These are phyloP conservation scores for Drosophila nasuta DNA, from an alignment of 1,140 invertebrate species.

Conservation along the genomic window DNA sequence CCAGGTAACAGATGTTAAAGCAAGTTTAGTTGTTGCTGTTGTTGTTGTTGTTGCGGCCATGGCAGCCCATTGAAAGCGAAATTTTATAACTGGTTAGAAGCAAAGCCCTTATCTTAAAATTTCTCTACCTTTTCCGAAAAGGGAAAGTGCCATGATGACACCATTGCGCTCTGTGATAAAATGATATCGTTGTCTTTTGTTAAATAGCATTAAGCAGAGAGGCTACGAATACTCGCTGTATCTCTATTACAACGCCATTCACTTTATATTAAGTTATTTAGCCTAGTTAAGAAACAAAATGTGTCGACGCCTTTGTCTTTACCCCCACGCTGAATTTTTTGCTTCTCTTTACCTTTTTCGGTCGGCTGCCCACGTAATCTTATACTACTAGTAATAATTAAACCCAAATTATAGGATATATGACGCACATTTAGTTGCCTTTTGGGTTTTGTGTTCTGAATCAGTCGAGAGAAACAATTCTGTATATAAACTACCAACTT, in stretches of 20 bases:
- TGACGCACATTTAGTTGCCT: no score
- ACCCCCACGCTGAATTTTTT: neutral
- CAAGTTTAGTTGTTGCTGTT: slow-evolving; percentile 15
- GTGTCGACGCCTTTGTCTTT: slow-evolving; percentile 43
- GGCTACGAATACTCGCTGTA: slow-evolving; percentile 31
- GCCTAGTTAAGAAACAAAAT: slow-evolving; percentile 63
- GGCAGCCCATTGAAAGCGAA: slow-evolving; percentile 61
- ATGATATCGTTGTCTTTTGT: slow-evolving; percentile 79
- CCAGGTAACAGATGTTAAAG: slow-evolving; percentile 30
- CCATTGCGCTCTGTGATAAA: slow-evolving; percentile 88
- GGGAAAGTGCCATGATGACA: slow-evolving; percentile 85
- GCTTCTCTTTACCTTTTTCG: neutral
- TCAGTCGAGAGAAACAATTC: no score
- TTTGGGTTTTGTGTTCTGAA: no score
- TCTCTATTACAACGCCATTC: slow-evolving; percentile 54
- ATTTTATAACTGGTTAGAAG: slow-evolving; percentile 59
- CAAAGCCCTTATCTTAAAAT: slow-evolving; percentile 16
- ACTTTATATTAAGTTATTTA: slow-evolving; percentile 77
- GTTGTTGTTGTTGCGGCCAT: neutral
- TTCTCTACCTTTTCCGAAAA: slow-evolving; percentile 11
- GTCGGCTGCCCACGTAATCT: neutral
- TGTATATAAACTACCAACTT: no score
- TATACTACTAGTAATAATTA: slow-evolving; percentile 56
- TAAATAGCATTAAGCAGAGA: slow-evolving; percentile 74
- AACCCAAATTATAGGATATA: slow-evolving; percentile 33